Conservation (phyloP, 2,797 vertebrate genomes). For the Selene dorsalis region DNA sequence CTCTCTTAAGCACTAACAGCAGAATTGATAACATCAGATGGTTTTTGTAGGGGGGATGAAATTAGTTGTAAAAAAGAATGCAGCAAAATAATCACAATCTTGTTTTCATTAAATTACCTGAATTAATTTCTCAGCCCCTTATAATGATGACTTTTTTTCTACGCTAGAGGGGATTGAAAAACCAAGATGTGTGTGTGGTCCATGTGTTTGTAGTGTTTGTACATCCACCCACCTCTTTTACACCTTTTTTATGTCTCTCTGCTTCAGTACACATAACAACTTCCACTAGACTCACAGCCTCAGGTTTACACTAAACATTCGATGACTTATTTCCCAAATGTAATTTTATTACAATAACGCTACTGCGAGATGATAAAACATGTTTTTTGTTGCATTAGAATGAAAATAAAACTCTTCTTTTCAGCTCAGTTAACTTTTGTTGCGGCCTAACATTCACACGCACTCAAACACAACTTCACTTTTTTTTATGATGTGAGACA, state of each 20-base stretch:
- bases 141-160: slow-evolving; percentile 11
- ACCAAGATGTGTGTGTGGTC: slow-evolving; percentile 44
- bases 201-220: slow-evolving; percentile 30
- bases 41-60: no score
- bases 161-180: slow-evolving; percentile 20
- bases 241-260: slow-evolving; percentile 46
- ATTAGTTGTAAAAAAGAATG: no score
- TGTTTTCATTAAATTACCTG: no score
- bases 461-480: not conserved
- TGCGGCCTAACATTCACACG: not conserved
- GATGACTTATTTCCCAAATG: not conserved
- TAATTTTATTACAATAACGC: not conserved
- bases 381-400: slow-evolving; percentile 1
- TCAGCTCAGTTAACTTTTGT: not conserved
- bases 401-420: slow-evolving; percentile 30
- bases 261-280: slow-evolving; percentile 36
- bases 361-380: not conserved
- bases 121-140: no score
- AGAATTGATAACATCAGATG: no score
- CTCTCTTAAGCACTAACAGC: no score
- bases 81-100: no score
- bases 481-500: slow-evolving; percentile 20
- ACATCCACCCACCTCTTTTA: slow-evolving; percentile 23
- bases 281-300: slow-evolving; percentile 25
- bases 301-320: slow-evolving; percentile 11